These are phyloP conservation scores for Planiliza haematocheilus DNA, from an alignment of 2,113 vertebrate species.

Conservation along the genomic window DNA sequence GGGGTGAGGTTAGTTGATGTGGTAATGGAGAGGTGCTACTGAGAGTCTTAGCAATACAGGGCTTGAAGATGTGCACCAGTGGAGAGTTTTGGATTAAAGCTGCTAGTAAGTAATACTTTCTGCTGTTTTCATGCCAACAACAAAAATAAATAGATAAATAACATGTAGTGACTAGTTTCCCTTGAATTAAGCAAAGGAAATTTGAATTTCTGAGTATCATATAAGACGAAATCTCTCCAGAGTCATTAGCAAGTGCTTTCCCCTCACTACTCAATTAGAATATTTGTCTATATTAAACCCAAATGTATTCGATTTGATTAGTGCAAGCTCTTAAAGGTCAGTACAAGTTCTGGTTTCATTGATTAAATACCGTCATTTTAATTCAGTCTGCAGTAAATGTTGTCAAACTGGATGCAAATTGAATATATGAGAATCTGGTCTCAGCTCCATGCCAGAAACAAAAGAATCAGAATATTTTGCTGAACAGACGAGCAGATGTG, in stretches of 20 bases:
- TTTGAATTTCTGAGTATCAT: background rate
- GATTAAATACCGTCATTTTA: no score
- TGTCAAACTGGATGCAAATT: background rate
- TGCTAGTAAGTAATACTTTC: conserved; percentile 9
- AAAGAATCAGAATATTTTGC: conserved; percentile 1
- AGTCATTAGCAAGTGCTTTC: background rate
- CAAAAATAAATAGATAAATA: conserved; percentile 8
- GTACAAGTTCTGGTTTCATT: no score
- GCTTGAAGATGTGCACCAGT: background rate
- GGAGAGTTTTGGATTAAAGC: conserved; percentile 33
- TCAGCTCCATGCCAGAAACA: conserved; percentile 23
- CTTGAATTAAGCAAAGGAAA: conserved; percentile 7
- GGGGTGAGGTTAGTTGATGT: conserved; percentile 48
- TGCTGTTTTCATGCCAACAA: conserved; percentile 32
- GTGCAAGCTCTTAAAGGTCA: background rate
- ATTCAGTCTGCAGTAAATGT: background rate
- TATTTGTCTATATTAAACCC: background rate
- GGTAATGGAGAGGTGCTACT: conserved; percentile 34
- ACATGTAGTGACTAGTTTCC: background rate
- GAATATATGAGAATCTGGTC: background rate
- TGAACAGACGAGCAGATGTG: conserved; percentile 16
- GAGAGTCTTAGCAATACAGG: conserved; percentile 25
- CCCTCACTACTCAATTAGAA: background rate
- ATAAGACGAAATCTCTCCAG: background rate
- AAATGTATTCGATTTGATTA: background rate